Base-by-base conservation (phyloP, 2,797 vertebrate species). In the Arrhamphus sclerolepis region DNA sequence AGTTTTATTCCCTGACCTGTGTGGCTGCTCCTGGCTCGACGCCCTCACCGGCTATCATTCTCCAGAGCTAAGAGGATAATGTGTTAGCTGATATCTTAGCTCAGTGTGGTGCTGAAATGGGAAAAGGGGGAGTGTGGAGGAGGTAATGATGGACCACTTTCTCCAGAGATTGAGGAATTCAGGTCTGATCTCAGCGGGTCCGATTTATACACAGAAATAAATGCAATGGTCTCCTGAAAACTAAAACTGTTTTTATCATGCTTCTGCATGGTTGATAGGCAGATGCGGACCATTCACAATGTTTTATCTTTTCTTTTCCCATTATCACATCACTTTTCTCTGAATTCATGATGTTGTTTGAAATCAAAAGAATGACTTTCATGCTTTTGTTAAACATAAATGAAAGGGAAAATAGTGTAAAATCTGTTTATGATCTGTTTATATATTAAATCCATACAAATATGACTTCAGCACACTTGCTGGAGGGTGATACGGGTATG, bases 1-100 rank as follows among this genome's bases (percentile, higher is more conserved):
- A 72, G 81, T 79, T 81, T 84, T 75, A 80, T 80, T 87, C 78
- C 66, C 75, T 77, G 85, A 83, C 74, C 76, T 81, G 82, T 78
- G 65, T 48, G 81, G 83, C 84, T 80, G 77, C 81, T 83, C 56
- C 84, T 92, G 90, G 91, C 90, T 87, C 44, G 24, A 62, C 80
- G 85, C 88, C 85, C 90, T 89, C 52, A 0, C 83, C 83, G 81
- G 86, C 90, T 90, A 91, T 92, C 90, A 89, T 82, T 91, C 89
- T 87, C 82, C 82, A 55, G 81, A 80, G 76, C 89, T 92, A 92
- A 93, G 93, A 92, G 93, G 94, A 95, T 94, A 93, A 94, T 89
- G 90, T 92, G 94, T 94, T 95, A 96, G 26, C 76, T 92, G 94
- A 96, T 94, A 93, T 89, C 75, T 66, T 88, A 84, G 86, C 81